Evolutionary conservation across 2,113 vertebrate species (phyloP), one percentile per base, ranked within the genome.

Genomic region (Lamprologus lemairii): DNA sequence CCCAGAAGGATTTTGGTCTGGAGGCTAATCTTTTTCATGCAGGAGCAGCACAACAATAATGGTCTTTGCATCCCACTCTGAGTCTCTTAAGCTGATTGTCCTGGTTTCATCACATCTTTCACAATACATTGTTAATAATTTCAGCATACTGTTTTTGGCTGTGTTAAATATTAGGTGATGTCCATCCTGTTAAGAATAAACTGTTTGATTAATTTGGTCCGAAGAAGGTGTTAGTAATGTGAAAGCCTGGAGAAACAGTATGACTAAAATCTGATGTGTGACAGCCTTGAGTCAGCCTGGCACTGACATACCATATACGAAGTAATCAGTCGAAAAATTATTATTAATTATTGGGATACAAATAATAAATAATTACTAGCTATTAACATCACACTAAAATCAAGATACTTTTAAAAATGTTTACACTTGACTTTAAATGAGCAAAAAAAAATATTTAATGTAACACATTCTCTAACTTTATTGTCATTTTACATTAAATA

Each of bases 11-110:
- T 49, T 84, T 88, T 63, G 5, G 54, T 26, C 51, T 11, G 23
- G 40, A 0, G 68, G 68, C 35, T 88, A 87, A 89, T 86, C 89
- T 40, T 84, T 89, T 83, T 80, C 37, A 84, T 79, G 73, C 82
- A 86, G 12, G 14, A 65, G 47, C 16, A 86, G 26, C 3, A 21
- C 26, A 88, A 88, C 75, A 86, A 80, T 57, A 86, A 80, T 53
- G 14, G 80, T 45, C 17, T 45, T 49, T 89, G 13, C 35, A 85
- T 90, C 21, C 21, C 40, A 57, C 19, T 75, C 63, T 89, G 31
- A 35, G n/a, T 84, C 63, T 83, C 63, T 58, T 89, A 94, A 93
- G 82, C 85, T 40, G 87, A 90, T 89, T 85, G 79, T 84, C 23
- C 55, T 21, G 40, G n/a, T 90, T 90, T 85, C 40, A 57, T 85